phyloP scores from a whole-genome alignment of 92 coral and sea anemone species.

The Ricordea florida region DNA sequence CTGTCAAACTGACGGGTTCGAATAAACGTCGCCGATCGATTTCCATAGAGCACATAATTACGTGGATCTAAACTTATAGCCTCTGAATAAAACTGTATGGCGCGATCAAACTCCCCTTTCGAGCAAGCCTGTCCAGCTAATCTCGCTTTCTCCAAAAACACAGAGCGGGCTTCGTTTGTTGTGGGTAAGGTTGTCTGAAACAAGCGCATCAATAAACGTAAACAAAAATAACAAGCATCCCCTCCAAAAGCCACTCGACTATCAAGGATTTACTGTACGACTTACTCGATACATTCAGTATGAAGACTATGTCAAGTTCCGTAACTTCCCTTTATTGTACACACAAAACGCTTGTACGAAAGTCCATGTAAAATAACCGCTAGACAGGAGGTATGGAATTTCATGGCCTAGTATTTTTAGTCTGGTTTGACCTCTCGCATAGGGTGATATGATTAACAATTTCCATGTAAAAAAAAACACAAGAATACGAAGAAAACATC shows the following conservation, averaged over 20 bases:
- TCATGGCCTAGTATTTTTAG: too few relatives aligned
- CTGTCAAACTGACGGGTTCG: slow-evolving; percentile 78
- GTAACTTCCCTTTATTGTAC: too few relatives aligned
- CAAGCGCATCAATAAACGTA: slow-evolving; percentile 28
- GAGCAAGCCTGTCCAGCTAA: slow-evolving; percentile 94
- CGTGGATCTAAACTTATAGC: slow-evolving; percentile 90
- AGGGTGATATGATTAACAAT: too few relatives aligned
- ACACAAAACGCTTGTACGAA: too few relatives aligned
- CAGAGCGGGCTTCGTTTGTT: slow-evolving; percentile 65
- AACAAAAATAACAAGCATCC: slow-evolving; percentile 6
- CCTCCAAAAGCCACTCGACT: slow-evolving; percentile 13
- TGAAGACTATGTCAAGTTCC: too few relatives aligned
- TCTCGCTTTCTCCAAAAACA: slow-evolving; percentile 74
- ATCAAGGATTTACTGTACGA: neutral
- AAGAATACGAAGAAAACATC: neutral
- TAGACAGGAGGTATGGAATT: too few relatives aligned
- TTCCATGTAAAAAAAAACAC: too few relatives aligned
- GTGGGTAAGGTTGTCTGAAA: slow-evolving; percentile 23
- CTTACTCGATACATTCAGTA: neutral
- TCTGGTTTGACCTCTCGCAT: too few relatives aligned
- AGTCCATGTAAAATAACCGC: too few relatives aligned
- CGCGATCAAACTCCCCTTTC: slow-evolving; percentile 82
- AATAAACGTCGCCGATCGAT: slow-evolving; percentile 95
- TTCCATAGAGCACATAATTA: slow-evolving; percentile 95
- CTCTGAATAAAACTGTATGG: slow-evolving; percentile 87